Evolutionary conservation across 2,113 vertebrate species (phyloP).

Genomic region (Brienomyrus longianalis): DNA sequence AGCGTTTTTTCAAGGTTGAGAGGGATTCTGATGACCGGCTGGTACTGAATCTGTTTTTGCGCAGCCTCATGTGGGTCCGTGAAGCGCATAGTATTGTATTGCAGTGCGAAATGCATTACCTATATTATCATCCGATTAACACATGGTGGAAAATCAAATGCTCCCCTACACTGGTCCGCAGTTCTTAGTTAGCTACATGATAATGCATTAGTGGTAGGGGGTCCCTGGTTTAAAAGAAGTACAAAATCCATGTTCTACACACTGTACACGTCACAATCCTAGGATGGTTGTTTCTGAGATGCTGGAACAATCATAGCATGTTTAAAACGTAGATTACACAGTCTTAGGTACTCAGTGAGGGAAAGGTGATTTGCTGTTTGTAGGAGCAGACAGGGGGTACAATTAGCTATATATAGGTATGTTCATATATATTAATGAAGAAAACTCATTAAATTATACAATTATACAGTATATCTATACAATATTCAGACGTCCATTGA

Average conservation of each 20-base stretch:
- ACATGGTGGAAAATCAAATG: background rate
- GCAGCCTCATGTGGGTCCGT: background rate
- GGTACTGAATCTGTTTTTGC: background rate
- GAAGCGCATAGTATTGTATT: background rate
- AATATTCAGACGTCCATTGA: background rate
- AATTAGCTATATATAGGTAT: background rate
- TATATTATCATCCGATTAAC: background rate
- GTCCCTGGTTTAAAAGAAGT: background rate
- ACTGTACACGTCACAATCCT: background rate
- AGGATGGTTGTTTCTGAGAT: background rate
- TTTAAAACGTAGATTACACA: background rate
- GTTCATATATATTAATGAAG: background rate
- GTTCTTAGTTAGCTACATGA: background rate
- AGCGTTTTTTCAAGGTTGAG: background rate
- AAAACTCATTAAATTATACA: background rate
- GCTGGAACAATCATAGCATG: background rate
- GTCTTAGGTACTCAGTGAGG: background rate
- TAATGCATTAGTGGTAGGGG: background rate
- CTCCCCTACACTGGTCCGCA: background rate
- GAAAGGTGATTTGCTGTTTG: background rate
- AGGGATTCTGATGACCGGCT: background rate
- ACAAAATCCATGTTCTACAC: background rate
- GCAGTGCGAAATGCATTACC: background rate
- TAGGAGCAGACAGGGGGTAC: background rate
- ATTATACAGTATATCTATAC: background rate